These are phyloP conservation scores for Orthosia gothica DNA, from an alignment of 2,888 invertebrate species.

Conservation along the genomic window DNA sequence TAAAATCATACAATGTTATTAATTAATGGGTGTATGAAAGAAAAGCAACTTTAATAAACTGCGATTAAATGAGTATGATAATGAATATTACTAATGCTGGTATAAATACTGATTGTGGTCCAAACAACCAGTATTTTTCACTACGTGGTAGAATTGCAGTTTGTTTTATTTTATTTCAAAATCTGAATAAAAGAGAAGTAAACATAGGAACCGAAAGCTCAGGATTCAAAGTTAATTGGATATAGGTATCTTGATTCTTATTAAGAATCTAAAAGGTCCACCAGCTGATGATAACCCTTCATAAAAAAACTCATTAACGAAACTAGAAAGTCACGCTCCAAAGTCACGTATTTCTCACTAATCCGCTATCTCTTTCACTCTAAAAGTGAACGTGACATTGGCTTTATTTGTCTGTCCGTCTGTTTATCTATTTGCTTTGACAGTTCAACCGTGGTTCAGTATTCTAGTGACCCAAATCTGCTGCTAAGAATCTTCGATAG, in stretches of 20 bases:
- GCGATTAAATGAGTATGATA: no score
- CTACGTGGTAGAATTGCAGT: neutral
- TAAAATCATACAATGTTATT: no score
- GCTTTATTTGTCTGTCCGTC: slow-evolving; percentile 67
- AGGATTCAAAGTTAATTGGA: neutral
- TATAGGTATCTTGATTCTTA: neutral
- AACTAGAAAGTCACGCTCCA: slow-evolving; percentile 44
- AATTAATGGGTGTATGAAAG: no score
- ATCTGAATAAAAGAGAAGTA: neutral
- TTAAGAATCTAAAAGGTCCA: neutral
- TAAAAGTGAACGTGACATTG: slow-evolving; percentile 71
- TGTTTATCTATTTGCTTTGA: slow-evolving; percentile 65
- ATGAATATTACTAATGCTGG: neutral
- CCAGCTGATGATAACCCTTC: slow-evolving; percentile 17
- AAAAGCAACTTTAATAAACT: no score
- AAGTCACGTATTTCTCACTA: slow-evolving; percentile 59
- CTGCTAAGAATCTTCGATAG: slow-evolving; percentile 23
- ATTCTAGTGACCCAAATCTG: slow-evolving; percentile 75
- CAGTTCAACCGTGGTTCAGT: slow-evolving; percentile 65
- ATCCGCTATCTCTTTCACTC: slow-evolving; percentile 59
- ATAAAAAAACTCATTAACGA: neutral
- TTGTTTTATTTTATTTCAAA: fast-evolving
- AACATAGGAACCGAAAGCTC: neutral
- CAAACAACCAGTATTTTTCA: neutral
- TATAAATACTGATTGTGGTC: neutral